A percentile compares a stretch with the other conserved stretches of the same genome.
Evolutionary conservation across 2,888 invertebrate genomes (phyloP).

Genomic region (Onchidella celtica): DNA sequence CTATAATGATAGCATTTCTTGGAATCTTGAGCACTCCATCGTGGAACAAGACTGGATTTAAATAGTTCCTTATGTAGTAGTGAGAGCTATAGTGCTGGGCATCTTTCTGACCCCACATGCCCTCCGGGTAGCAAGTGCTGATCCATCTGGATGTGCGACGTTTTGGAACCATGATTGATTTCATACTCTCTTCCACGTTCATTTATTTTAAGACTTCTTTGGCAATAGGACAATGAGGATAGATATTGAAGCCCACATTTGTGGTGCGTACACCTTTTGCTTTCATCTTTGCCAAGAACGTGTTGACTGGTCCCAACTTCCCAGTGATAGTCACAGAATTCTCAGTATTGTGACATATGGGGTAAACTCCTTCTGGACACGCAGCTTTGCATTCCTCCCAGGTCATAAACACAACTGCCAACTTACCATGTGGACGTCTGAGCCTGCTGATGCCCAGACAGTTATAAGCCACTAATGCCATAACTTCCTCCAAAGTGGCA

Average conservation of each 20-base stretch:
- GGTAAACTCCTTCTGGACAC: constrained; percentile 77
- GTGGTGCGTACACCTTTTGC: constrained; percentile 76
- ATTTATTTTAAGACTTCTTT: neutral
- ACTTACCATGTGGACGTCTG: constrained; percentile 63
- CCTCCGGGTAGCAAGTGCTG: constrained; percentile 94
- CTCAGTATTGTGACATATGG: constrained; percentile 93
- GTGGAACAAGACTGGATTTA: constrained; percentile 95
- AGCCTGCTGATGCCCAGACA: no score
- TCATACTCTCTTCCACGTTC: neutral
- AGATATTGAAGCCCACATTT: constrained; percentile 65
- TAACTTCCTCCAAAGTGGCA: constrained; percentile 95
- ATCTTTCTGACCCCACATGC: constrained; percentile 88
- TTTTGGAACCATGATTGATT: constrained; percentile 90
- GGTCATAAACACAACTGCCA: constrained; percentile 79
- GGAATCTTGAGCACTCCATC: constrained; percentile 93
- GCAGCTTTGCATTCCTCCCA: constrained; percentile 76
- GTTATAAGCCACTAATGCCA: constrained; percentile 91
- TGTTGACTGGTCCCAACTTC: constrained; percentile 82
- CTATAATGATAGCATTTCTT: constrained; percentile 91
- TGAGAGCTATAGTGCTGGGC: constrained; percentile 92
- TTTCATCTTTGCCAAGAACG: constrained; percentile 77
- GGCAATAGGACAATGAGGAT: constrained; percentile 4
- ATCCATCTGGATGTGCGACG: constrained; percentile 92
- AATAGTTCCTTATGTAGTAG: constrained; percentile 97
- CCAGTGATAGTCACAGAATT: constrained; percentile 98